Percentiles rank a stretch among this genome's conserved stretches.
Evolutionary conservation across 2,888 invertebrate genomes (phyloP).

Genomic region (Cataglyphis rosenhaueri): DNA sequence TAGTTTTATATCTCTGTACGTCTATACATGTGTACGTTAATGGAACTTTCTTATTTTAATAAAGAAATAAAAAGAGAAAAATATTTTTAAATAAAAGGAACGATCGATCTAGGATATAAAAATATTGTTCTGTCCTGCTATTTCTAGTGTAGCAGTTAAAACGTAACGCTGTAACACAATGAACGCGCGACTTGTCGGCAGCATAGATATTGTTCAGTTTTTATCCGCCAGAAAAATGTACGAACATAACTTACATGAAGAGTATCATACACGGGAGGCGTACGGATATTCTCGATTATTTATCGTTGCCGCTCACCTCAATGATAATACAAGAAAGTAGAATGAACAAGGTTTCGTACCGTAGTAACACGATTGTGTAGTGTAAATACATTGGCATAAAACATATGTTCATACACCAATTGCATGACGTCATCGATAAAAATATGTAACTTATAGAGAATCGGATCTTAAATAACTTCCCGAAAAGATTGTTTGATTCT

Average conservation of each 20-base stretch:
- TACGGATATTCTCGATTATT: constrained; percentile 44
- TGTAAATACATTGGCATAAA: constrained; percentile 24
- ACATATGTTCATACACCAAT: neutral
- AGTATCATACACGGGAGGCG: constrained; percentile 23
- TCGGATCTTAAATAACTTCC: neutral
- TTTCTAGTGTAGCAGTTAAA: constrained; percentile 25
- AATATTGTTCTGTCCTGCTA: constrained; percentile 12
- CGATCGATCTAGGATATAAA: constrained; percentile 16
- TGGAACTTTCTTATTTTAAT: neutral
- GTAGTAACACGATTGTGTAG: neutral
- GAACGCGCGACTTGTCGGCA: constrained; percentile 39
- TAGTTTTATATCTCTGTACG: neutral
- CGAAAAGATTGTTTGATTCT: constrained; percentile 15
- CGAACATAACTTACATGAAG: constrained; percentile 41
- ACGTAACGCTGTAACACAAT: constrained; percentile 33
- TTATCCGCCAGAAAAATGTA: constrained; percentile 44
- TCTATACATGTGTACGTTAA: neutral
- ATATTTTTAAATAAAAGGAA: neutral
- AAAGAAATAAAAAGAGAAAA: neutral
- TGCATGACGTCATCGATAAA: neutral
- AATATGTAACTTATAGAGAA: neutral
- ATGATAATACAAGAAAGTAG: constrained; percentile 38
- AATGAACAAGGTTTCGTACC: constrained; percentile 25
- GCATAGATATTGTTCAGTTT: constrained; percentile 49
- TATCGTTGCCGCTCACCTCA: constrained; percentile 24